phyloP scores from a whole-genome alignment of 2,888 invertebrate species.

The Orgyia antiqua region DNA sequence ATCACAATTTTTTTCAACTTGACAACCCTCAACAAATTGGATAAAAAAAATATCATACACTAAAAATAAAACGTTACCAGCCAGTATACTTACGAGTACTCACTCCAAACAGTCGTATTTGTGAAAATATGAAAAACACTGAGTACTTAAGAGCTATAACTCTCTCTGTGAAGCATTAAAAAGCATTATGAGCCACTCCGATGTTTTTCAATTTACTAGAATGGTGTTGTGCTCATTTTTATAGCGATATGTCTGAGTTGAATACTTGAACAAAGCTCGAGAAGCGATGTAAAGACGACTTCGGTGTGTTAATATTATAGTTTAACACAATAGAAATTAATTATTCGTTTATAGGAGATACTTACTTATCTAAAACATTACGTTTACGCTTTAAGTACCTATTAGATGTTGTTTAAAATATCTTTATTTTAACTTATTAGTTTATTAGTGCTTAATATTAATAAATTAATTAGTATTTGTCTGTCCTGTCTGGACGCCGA shows the following conservation, averaged over 20 bases:
- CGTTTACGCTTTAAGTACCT: no score
- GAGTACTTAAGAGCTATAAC: constrained; percentile 58
- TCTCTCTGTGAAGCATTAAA: constrained; percentile 62
- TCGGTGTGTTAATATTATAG: constrained; percentile 8
- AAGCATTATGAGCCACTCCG: constrained; percentile 63
- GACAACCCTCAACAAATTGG: constrained; percentile 20
- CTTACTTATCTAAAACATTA: no score
- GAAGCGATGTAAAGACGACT: constrained; percentile 4
- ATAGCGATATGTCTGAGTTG: constrained; percentile 36
- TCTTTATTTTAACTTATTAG: no score
- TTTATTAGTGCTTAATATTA: no score
- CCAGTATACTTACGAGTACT: constrained; percentile 5
- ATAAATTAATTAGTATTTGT: no score
- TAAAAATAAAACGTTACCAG: constrained; percentile 11
- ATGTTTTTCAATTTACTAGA: constrained; percentile 72
- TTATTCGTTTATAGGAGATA: no score
- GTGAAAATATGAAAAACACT: constrained; percentile 69
- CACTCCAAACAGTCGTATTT: constrained; percentile 47
- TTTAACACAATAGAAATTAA: no score
- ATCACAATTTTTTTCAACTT: no score
- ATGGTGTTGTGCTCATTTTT: constrained; percentile 52
- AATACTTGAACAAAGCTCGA: constrained; percentile 23
- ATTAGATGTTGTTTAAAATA: no score
- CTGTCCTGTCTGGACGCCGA: no score
- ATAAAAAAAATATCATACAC: no score